Conservation (phyloP, 2,888 invertebrate species). For the Deilephila elpenor region DNA sequence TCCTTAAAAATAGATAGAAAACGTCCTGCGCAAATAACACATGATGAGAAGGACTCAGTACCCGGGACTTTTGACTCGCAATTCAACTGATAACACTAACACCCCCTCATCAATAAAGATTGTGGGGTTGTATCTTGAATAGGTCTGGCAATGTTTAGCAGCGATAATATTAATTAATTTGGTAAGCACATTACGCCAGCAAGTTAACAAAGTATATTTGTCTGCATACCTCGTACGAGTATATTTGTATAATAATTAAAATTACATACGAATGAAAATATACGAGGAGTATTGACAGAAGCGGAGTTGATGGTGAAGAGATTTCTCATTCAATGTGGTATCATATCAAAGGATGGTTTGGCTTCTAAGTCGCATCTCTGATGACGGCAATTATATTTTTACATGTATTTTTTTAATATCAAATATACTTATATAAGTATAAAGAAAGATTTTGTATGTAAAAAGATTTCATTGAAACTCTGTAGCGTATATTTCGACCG, state of each 20-base stretch:
- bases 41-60: constrained; percentile 1
- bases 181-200: too few species aligned
- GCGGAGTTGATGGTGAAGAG: not conserved
- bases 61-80: not conserved
- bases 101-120: constrained; percentile 2
- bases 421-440: too few species aligned
- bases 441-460: too few species aligned
- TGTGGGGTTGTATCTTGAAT: not conserved
- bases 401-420: too few species aligned
- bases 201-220: too few species aligned
- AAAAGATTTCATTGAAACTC: not conserved
- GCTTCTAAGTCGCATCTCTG: too few species aligned
- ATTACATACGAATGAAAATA: too few species aligned
- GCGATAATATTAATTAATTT: not conserved
- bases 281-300: not conserved
- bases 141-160: too few species aligned
- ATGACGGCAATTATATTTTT: too few species aligned
- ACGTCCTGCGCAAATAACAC: not conserved
- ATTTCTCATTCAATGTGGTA: not conserved
- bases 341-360: too few species aligned
- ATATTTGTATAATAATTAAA: too few species aligned
- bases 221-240: too few species aligned
- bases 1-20: constrained; percentile 17
- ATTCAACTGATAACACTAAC: not conserved
- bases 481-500: not conserved